These are phyloP conservation scores for Chelmon rostratus DNA, from an alignment of 2,797 vertebrate species.

Conservation along the genomic window DNA sequence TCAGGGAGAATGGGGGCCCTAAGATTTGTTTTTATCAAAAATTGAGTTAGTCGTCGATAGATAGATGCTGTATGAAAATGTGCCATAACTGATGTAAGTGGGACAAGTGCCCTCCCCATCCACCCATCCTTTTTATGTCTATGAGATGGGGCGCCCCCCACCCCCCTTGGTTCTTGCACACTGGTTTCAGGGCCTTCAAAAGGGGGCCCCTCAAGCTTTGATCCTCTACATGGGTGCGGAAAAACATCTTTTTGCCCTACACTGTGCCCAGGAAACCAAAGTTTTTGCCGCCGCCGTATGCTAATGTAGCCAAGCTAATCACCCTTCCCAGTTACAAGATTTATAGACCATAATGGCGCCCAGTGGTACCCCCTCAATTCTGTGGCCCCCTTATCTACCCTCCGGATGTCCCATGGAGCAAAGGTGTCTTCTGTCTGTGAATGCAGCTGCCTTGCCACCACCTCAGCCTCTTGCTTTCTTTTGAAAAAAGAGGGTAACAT, in stretches of 20 bases:
- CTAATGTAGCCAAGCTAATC: constrained; percentile 84
- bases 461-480: constrained; percentile 70
- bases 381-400: constrained; percentile 71
- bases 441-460: constrained; percentile 80
- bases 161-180: constrained; percentile 85
- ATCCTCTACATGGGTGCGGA: constrained; percentile 91
- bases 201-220: constrained; percentile 96
- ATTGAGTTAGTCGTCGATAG: constrained; percentile 71
- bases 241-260: constrained; percentile 88
- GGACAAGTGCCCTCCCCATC: constrained; percentile 77
- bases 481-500: constrained; percentile 68
- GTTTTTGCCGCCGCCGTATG: constrained; percentile 83
- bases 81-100: constrained; percentile 83
- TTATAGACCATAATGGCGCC: constrained; percentile 78
- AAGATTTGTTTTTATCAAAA: constrained; percentile 79
- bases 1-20: constrained; percentile 55
- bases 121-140: constrained; percentile 82
- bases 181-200: constrained; percentile 95
- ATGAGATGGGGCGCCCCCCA: constrained; percentile 86
- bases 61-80: constrained; percentile 80
- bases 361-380: constrained; percentile 61
- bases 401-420: constrained; percentile 70
- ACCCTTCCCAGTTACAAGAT: constrained; percentile 82
- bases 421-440: constrained; percentile 80
- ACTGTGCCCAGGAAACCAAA: constrained; percentile 87